Evolutionary conservation across 2,113 vertebrate genomes (phyloP), one percentile per base, ranked within the genome.

Genomic region (Hypanus sabinus): DNA sequence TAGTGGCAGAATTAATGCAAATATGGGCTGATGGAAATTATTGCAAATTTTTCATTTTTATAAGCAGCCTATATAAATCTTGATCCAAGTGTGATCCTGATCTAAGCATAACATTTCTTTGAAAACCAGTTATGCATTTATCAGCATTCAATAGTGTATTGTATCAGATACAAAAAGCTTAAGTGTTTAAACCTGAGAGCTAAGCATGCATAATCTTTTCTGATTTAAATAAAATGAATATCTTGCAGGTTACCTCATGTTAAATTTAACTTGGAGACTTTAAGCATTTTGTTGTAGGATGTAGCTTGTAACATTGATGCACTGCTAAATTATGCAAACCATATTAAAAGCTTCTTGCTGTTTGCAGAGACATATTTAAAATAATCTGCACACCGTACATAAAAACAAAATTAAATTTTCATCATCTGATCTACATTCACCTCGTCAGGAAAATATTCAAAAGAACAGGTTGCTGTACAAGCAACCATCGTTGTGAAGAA

Each of bases 401-500:
- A 93, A 93, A 93, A 93, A 93, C 68, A 93, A 93, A 93, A 93
- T 93, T 93, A 93, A 93, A 93, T 75, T 93, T 93, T 93, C 91
- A 93, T 93, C 68, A 93, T 30, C 38, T 11, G 8, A 73, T 71
- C 71, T 75, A 93, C 91, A 93, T 93, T 55, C 36, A 46, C 38
- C 9, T 93, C 70, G 36, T 93, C 91, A 73, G 20, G 91, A 93
- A 93, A 93, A 93, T 38, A 75, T 93, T 93, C 91, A 46, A 71
- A 73, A 93, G 60, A 70, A 93, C 91, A 93, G 91, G 68, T 93
- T 73, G n/a, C 60, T 94, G 60, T 62, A 80, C n/a, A 33, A 94
- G 33, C 93, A 80, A 1, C 55, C 57, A 36, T 60, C 55, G 3
- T 33, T 6, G 46, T 62, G 57, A 79, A 81, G 93, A 81, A 80